These are phyloP conservation scores for Apantesis nais DNA, from an alignment of 2,888 invertebrate species.

Conservation along the genomic window DNA sequence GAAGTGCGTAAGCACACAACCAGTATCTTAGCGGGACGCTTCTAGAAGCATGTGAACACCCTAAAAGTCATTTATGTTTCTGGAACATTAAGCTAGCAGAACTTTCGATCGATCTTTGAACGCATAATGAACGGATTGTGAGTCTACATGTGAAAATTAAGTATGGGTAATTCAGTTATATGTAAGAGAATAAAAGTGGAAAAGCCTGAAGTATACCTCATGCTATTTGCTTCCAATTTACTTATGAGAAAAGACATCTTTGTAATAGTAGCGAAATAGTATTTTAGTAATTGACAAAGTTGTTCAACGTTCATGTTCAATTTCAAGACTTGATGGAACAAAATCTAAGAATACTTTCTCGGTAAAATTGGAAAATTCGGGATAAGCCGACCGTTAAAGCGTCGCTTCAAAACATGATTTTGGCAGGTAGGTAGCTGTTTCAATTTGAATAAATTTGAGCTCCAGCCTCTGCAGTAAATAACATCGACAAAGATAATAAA, in stretches of 20 bases:
- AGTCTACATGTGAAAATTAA: not conserved
- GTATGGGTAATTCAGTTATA: not conserved
- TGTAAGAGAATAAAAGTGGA: too few species aligned
- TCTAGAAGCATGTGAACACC: not conserved
- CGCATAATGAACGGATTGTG: not conserved
- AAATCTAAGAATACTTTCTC: not conserved
- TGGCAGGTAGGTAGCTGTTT: slow-evolving; percentile 4
- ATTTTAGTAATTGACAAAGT: not conserved
- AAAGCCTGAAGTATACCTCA: not conserved
- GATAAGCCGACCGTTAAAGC: not conserved
- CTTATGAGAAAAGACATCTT: not conserved
- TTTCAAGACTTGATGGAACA: not conserved
- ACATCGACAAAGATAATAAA: not conserved
- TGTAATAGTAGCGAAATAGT: too few species aligned
- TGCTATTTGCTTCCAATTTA: not conserved
- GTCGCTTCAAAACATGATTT: not conserved
- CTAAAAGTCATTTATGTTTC: not conserved
- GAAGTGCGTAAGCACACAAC: not conserved
- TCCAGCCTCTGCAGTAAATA: not conserved
- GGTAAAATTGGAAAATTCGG: not conserved
- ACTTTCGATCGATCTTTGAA: not conserved
- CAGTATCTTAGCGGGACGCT: not conserved
- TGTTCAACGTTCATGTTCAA: not conserved
- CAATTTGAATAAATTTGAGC: slow-evolving; percentile 8
- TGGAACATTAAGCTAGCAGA: not conserved